Evolutionary conservation across 2,888 invertebrate species (phyloP).

Genomic region (Steromphala cineraria): DNA sequence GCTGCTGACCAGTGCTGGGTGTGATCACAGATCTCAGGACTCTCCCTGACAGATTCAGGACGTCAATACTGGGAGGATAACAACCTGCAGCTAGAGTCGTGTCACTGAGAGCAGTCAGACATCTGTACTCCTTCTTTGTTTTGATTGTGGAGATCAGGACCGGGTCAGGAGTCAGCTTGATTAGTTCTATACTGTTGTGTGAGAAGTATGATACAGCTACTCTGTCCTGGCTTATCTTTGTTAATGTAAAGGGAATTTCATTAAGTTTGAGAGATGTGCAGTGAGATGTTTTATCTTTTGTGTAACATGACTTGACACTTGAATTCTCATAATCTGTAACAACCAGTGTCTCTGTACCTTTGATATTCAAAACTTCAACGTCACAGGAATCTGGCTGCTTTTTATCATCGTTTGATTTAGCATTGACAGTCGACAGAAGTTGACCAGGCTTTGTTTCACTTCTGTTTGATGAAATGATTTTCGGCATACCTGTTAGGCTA

Average conservation of each 20-base stretch:
- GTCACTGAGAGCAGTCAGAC: not conserved
- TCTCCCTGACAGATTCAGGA: not conserved
- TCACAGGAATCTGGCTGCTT: no score
- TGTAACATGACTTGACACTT: no score
- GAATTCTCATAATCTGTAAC: no score
- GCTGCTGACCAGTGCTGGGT: not conserved
- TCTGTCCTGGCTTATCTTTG: not conserved
- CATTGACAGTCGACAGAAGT: no score
- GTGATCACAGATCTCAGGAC: not conserved
- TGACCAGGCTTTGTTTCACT: no score
- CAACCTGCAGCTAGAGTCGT: not conserved
- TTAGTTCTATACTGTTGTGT: not conserved
- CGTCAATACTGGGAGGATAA: not conserved
- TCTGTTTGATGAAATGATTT: no score
- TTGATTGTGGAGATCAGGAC: not conserved
- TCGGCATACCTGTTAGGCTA: no score
- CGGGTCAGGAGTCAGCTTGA: not conserved
- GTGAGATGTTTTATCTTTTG: no score
- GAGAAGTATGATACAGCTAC: not conserved
- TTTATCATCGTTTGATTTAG: no score
- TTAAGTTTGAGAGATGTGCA: no score
- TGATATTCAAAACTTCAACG: no score
- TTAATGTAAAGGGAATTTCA: not conserved
- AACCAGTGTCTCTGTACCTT: no score
- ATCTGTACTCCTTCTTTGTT: not conserved